Conservation (phyloP, 2,888 invertebrate genomes). For the Agyllia agylla region DNA sequence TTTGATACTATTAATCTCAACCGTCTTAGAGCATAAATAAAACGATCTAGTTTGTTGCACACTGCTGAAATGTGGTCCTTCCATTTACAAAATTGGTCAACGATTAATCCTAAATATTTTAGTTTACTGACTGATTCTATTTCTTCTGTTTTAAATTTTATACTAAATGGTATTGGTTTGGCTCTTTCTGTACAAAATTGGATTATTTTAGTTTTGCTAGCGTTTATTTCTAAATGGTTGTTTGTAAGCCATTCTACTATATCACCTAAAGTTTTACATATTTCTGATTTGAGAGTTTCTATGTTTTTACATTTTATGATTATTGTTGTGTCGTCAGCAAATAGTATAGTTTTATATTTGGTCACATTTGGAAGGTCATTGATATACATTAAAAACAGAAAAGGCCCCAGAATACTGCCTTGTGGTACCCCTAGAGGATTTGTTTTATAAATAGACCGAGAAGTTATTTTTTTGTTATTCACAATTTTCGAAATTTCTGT, state of each 20-base stretch:
- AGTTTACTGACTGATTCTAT: not conserved
- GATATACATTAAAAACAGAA: not conserved
- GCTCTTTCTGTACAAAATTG: not conserved
- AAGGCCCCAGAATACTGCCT: not conserved
- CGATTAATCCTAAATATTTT: not conserved
- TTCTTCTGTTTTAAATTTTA: not conserved
- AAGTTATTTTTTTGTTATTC: not conserved
- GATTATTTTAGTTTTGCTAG: not conserved
- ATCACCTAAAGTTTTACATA: not conserved
- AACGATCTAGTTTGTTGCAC: not conserved
- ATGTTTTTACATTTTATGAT: not conserved
- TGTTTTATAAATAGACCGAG: not conserved
- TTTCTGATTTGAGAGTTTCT: not conserved
- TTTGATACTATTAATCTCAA: not conserved
- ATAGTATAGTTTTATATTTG: not conserved
- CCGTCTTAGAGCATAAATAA: not conserved
- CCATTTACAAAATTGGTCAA: not conserved
- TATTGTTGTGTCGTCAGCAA: not conserved
- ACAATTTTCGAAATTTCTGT: not conserved
- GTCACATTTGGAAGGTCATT: not conserved
- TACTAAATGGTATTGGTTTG: not conserved
- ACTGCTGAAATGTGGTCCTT: not conserved
- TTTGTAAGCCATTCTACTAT: not conserved
- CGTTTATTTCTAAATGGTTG: not conserved
- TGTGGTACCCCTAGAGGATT: not conserved